These are phyloP conservation scores for Hemibagrus guttatus DNA, from an alignment of 2,797 vertebrate species.

Conservation along the genomic window DNA sequence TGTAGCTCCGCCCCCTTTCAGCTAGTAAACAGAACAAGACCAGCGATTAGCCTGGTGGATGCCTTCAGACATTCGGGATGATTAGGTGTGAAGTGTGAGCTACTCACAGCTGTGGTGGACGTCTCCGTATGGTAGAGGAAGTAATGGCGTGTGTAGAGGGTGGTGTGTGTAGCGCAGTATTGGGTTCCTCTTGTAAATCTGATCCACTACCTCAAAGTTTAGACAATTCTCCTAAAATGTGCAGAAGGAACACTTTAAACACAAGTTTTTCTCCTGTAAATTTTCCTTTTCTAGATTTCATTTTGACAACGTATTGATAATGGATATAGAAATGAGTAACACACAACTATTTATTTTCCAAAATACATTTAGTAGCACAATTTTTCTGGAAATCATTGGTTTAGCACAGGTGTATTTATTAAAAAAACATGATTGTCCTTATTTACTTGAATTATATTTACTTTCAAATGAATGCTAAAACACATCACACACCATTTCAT, in stretches of 20 bases:
- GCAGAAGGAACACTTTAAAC: not conserved
- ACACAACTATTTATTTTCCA: not conserved
- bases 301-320: not conserved
- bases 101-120: constrained; percentile 84
- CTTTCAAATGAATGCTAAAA: not conserved
- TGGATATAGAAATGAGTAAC: not conserved
- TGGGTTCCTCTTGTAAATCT: constrained; percentile 96
- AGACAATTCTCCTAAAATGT: constrained; percentile 89
- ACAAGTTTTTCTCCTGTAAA: not conserved
- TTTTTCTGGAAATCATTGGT: not conserved
- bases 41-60: not conserved
- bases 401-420: not conserved
- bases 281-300: not conserved
- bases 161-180: constrained; percentile 95
- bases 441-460: not conserved
- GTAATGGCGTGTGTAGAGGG: constrained; percentile 87
- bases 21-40: constrained; percentile 66
- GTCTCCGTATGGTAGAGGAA: constrained; percentile 95
- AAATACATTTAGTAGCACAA: not conserved
- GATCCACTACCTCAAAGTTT: constrained; percentile 92
- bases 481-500: not conserved
- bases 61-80: not conserved
- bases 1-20: constrained; percentile 84
- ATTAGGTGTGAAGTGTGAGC: not conserved
- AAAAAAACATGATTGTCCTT: not conserved